phyloP scores from a whole-genome alignment of 2,113 vertebrate genomes.

The Phaetusa simplex region DNA sequence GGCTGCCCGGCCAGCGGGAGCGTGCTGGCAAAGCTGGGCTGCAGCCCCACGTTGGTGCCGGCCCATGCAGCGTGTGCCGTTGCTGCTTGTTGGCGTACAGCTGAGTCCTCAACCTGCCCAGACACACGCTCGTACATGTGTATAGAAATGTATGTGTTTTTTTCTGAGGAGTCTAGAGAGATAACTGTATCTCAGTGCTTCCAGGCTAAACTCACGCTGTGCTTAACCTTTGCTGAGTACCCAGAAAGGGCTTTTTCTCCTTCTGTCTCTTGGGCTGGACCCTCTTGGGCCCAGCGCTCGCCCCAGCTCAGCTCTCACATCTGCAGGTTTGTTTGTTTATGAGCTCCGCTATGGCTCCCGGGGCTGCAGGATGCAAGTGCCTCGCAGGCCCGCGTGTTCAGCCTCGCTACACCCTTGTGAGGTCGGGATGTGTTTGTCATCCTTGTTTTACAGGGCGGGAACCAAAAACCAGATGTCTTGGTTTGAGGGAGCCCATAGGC shows the following conservation, averaged over 20 bases:
- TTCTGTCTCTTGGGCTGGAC: background rate
- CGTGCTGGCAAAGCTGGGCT: background rate
- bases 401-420: background rate
- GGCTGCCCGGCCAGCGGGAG: background rate
- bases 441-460: background rate
- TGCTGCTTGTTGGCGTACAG: background rate
- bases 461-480: constrained; percentile 11
- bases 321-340: constrained; percentile 21
- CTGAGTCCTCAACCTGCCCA: background rate
- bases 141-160: background rate
- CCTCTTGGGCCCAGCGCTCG: background rate
- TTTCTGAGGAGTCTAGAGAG: background rate
- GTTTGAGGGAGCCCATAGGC: background rate
- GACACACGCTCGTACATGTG: accelerated
- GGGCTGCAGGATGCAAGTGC: background rate
- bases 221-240: background rate
- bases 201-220: background rate
- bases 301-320: background rate
- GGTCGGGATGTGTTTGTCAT: constrained; percentile 10
- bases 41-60: background rate
- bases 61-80: accelerated
- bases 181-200: background rate
- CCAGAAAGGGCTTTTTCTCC: background rate
- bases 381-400: background rate
- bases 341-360: background rate